Conservation (phyloP, 2,888 invertebrate species). For the Glomeris marginata region DNA sequence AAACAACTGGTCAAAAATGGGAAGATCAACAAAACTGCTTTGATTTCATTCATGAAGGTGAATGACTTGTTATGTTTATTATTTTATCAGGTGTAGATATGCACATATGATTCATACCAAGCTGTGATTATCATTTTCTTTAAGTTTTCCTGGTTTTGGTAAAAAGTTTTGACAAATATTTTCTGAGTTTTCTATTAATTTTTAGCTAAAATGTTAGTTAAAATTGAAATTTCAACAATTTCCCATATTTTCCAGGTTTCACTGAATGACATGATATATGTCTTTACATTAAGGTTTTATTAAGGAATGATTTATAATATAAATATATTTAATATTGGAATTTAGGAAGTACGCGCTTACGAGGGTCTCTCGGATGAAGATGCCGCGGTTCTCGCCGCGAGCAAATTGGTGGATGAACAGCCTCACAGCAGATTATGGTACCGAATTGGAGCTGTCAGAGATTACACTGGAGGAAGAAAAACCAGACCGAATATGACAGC, state of each 20-base stretch:
- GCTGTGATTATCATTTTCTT: no score
- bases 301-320: neutral
- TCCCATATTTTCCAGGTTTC: no score
- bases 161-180: no score
- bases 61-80: no score
- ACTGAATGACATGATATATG: no score
- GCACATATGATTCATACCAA: no score
- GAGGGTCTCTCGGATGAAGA: conserved; percentile 38
- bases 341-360: conserved; percentile 36
- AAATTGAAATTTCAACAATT: no score
- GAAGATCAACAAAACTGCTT: conserved; percentile 28
- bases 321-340: conserved; percentile 2
- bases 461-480: conserved; percentile 35
- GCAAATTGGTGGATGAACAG: conserved; percentile 35
- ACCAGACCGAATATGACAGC: conserved; percentile 33
- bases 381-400: conserved; percentile 38
- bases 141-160: no score
- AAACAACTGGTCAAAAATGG: conserved; percentile 15
- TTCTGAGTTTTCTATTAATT: no score
- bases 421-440: conserved; percentile 42
- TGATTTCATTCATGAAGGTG: conserved; percentile 30
- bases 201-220: no score
- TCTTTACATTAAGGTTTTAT: neutral
- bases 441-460: conserved; percentile 39
- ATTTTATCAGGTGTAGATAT: no score